Evolutionary conservation across 1,140 invertebrate species (phyloP).

Genomic region (Archivesica marissinica): DNA sequence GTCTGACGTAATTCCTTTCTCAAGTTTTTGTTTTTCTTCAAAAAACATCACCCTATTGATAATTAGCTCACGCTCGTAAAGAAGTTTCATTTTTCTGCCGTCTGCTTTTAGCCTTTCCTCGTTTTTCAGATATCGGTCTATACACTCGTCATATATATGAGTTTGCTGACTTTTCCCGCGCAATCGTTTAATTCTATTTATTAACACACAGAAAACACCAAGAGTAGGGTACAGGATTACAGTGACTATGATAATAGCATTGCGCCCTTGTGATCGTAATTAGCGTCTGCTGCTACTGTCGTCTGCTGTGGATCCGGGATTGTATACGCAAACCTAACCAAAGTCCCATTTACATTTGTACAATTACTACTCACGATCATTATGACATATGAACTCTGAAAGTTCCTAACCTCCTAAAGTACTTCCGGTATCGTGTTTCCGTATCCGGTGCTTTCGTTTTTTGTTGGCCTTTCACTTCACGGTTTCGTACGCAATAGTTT

Average conservation of each 20-base stretch:
- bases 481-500: too few relatives aligned
- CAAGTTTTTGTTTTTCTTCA: conserved; percentile 39
- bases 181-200: conserved; percentile 22
- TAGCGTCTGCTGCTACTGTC: background rate
- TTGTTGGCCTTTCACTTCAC: too few relatives aligned
- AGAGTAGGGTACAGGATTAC: conserved; percentile 39
- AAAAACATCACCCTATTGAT: conserved; percentile 2
- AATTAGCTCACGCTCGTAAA: conserved; percentile 8
- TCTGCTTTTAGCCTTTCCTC: conserved; percentile 43
- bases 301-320: background rate
- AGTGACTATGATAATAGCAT: conserved; percentile 52
- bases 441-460: too few relatives aligned
- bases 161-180: conserved; percentile 14
- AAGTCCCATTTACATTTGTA: conserved; percentile 30
- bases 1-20: conserved; percentile 26
- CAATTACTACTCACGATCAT: background rate
- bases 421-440: too few relatives aligned
- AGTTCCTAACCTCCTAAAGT: too few relatives aligned
- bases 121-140: conserved; percentile 37
- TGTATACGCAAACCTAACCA: conserved; percentile 1
- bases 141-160: conserved; percentile 37
- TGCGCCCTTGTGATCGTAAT: conserved; percentile 28
- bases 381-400: background rate
- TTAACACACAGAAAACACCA: conserved; percentile 43
- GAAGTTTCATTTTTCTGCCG: background rate